Evolutionary conservation across 2,888 invertebrate genomes (phyloP).

Genomic region (Alsophila aescularia): DNA sequence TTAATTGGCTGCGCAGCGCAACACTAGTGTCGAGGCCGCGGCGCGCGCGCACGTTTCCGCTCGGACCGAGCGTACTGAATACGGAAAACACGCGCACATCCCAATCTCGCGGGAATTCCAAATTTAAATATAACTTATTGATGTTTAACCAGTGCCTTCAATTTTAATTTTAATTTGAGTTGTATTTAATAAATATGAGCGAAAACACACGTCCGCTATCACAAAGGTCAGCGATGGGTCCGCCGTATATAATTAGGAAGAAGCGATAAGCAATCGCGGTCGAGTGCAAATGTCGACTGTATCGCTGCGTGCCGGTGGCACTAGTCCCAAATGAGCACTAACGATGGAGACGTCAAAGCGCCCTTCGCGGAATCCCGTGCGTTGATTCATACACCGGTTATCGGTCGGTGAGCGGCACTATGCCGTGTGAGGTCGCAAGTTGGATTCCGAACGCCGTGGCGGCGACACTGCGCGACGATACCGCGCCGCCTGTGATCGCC

Average conservation of each 20-base stretch:
- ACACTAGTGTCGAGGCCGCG: slow-evolving; percentile 72
- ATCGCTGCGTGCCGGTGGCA: slow-evolving; percentile 34
- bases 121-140: background rate
- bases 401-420: slow-evolving; percentile 59
- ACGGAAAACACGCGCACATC: slow-evolving; percentile 64
- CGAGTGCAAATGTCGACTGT: slow-evolving; percentile 79
- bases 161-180: background rate
- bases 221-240: slow-evolving; percentile 60
- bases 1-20: slow-evolving; percentile 72
- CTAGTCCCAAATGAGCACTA: slow-evolving; percentile 30
- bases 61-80: slow-evolving; percentile 43
- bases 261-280: slow-evolving; percentile 73
- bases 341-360: slow-evolving; percentile 59
- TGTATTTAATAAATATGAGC: slow-evolving; percentile 6
- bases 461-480: slow-evolving; percentile 70
- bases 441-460: slow-evolving; percentile 81
- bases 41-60: slow-evolving; percentile 77
- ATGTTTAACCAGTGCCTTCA: slow-evolving; percentile 4
- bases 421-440: slow-evolving; percentile 75
- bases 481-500: slow-evolving; percentile 69
- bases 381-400: slow-evolving; percentile 83
- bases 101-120: slow-evolving; percentile 26
- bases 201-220: slow-evolving; percentile 39
- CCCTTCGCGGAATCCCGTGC: slow-evolving; percentile 74
- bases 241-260: slow-evolving; percentile 62